Conservation (phyloP, 2,888 invertebrate genomes). For the Drosophila paramelanica region DNA sequence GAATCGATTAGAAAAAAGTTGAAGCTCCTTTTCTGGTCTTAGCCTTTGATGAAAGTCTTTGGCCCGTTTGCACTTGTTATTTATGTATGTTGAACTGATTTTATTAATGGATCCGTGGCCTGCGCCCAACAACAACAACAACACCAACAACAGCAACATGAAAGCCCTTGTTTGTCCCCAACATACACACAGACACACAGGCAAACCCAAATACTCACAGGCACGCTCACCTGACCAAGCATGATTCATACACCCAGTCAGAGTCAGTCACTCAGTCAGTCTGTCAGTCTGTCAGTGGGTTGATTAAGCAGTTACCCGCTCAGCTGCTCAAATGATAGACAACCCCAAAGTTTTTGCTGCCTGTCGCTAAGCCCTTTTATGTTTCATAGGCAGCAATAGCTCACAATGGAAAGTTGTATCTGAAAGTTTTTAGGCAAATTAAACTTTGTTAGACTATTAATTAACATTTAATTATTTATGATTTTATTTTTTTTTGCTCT, state of each 20-base stretch:
- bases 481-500: not conserved
- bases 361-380: not conserved
- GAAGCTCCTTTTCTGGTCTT: conserved; percentile 12
- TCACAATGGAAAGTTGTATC: too few species aligned
- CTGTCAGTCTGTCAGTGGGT: conserved; percentile 36
- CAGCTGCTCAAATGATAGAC: not conserved
- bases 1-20: conserved; percentile 39
- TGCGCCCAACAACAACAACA: conserved; percentile 10
- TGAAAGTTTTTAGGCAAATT: too few species aligned
- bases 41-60: conserved; percentile 44
- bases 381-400: too few species aligned
- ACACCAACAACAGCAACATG: not conserved
- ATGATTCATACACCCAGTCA: conserved; percentile 28
- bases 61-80: conserved; percentile 45
- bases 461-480: not conserved
- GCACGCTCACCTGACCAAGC: conserved; percentile 18
- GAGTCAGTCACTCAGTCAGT: conserved; percentile 31
- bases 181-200: conserved; percentile 2
- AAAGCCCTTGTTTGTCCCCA: conserved; percentile 10
- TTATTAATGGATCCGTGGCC: conserved; percentile 66
- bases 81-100: conserved; percentile 65
- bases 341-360: not conserved
- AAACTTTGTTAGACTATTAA: not conserved
- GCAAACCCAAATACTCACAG: not conserved
- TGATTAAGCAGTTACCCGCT: conserved; percentile 21